Base-by-base conservation (phyloP, 2,797 vertebrate genomes). In the Menidia menidia region DNA sequence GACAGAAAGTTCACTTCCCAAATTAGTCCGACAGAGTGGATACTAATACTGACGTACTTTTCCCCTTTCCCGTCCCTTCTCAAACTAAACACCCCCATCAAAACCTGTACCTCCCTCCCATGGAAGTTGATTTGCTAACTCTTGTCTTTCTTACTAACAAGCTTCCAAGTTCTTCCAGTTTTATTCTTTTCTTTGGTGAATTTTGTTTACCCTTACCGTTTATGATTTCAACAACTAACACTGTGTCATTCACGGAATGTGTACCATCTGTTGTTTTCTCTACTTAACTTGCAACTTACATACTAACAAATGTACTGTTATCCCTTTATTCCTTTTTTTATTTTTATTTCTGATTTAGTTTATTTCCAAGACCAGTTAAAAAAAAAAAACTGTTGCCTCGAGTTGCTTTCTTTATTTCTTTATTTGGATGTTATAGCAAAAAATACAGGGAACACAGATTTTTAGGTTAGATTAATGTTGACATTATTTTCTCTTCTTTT, bases 161-260 rank as follows among this genome's bases (percentile, higher is more conserved):
- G 90, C 87, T 93, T 92, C 92, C 78, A 86, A 90, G 85, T 86
- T 88, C 84, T 92, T 90, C 92, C 84, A 86, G 88, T 93, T 89
- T 91, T 65, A 92, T 88, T 90, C 58, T 84, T 91, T 86, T 87
- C 73, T 84, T 92, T 91, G 88, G 83, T 91, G 88, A 78, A 71
- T 89, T 93, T 88, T 81, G 33, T 82, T 91, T 91, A 80, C 66
- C 79, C 84, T 88, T 87, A 82, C 87, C 84, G 87, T 80, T 88
- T 92, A 89, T 92, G 45, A 89, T 93, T 92, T 90, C 81, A 86
- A 92, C 78, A 74, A 96, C 96, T 97, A 96, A 97, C 96, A 94
- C 92, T 95, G 87, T 95, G 88, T 95, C 96, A 96, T 93, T 93
- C 91, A 94, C 93, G 93, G 95, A 96, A 96, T 96, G 95, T 95